These are phyloP conservation scores for Plestiodon gilberti DNA, from an alignment of 2,113 vertebrate genomes.

Conservation along the genomic window DNA sequence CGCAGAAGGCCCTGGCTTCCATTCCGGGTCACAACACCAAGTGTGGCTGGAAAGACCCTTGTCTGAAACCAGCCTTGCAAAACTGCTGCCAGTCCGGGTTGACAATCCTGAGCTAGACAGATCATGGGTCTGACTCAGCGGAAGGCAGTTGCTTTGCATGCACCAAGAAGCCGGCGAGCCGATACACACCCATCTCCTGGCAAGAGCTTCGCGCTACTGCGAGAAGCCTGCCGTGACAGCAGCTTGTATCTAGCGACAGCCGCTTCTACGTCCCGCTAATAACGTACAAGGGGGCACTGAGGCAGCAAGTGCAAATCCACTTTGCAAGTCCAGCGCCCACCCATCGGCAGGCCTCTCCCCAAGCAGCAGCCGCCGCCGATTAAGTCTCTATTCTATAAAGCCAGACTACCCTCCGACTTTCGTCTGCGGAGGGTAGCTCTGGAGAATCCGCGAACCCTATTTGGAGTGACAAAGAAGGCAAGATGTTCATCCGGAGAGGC, in stretches of 20 bases:
- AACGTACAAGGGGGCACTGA: background rate
- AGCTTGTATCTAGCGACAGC: too few relatives aligned
- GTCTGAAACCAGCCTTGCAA: too few relatives aligned
- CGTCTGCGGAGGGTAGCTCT: too few relatives aligned
- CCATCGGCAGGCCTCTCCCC: fast-evolving
- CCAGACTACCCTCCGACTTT: slow-evolving; percentile 16
- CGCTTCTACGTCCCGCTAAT: fast-evolving
- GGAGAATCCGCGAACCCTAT: background rate
- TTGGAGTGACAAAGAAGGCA: background rate
- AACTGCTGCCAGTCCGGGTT: too few relatives aligned
- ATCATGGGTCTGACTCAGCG: too few relatives aligned
- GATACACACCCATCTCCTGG: background rate
- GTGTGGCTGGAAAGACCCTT: too few relatives aligned
- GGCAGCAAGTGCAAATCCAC: fast-evolving
- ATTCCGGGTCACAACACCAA: too few relatives aligned
- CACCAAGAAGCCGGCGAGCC: too few relatives aligned
- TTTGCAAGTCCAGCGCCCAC: too few relatives aligned
- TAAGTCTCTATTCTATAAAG: fast-evolving
- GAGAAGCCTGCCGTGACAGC: background rate
- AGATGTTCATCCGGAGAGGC: background rate
- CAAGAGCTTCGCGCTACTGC: background rate
- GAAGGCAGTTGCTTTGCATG: background rate
- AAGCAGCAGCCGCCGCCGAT: background rate
- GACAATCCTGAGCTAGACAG: too few relatives aligned
- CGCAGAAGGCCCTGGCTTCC: too few relatives aligned